Percentiles rank a stretch among this genome's conserved stretches.
phyloP scores from a whole-genome alignment of 2,888 invertebrate species.

The Blastobasis adustella region DNA sequence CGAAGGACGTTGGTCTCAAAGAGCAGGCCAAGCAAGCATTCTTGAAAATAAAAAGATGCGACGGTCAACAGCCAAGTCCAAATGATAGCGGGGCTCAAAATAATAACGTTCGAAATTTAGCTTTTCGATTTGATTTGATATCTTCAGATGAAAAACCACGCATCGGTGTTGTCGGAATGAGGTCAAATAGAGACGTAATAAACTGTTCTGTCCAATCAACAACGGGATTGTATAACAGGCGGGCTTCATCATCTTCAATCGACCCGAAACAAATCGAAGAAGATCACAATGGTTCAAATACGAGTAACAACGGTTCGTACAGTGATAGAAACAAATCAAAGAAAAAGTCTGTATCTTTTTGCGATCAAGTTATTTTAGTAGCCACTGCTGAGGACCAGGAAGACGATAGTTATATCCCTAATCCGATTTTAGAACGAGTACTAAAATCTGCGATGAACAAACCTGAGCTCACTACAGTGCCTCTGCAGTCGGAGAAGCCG shows the following conservation, averaged over 20 bases:
- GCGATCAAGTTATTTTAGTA: conserved; percentile 94
- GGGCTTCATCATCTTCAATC: conserved; percentile 58
- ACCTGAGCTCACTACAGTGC: conserved; percentile 75
- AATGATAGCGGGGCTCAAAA: conserved; percentile 33
- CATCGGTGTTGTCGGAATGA: conserved; percentile 56
- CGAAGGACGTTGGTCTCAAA: conserved; percentile 80
- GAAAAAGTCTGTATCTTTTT: conserved; percentile 96
- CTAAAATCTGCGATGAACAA: conserved; percentile 87
- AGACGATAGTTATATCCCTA: conserved; percentile 92
- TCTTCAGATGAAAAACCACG: conserved; percentile 52
- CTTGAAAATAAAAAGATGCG: conserved; percentile 56
- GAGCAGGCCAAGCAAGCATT: conserved; percentile 87
- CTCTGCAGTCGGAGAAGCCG: conserved; percentile 63
- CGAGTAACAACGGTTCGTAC: conserved; percentile 41
- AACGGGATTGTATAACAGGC: conserved; percentile 44
- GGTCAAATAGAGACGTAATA: conserved; percentile 62
- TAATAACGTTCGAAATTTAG: conserved; percentile 84
- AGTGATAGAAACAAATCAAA: conserved; percentile 78
- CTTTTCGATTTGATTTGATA: conserved; percentile 83
- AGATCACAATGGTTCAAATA: conserved; percentile 50
- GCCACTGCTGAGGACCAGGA: conserved; percentile 95
- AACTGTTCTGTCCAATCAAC: conserved; percentile 59
- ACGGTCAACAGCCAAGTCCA: conserved; percentile 48
- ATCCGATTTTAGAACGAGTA: conserved; percentile 91
- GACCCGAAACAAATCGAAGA: conserved; percentile 62